Base-by-base conservation (phyloP, 2,797 vertebrate species). In the Microctenopoma steveboyesi region DNA sequence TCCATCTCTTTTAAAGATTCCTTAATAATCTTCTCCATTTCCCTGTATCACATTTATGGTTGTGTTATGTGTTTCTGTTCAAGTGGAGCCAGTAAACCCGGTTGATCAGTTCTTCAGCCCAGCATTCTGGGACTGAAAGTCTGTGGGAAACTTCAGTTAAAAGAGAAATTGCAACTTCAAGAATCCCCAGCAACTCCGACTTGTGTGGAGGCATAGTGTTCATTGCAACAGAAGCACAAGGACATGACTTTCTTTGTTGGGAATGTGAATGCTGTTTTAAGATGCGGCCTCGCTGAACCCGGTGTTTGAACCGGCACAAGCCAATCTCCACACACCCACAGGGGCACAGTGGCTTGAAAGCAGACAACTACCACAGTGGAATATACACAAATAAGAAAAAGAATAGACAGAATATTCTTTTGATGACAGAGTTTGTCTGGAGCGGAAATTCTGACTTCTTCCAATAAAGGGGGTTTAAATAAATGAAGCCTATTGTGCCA, bases 271-370 rank as follows among this genome's bases (percentile, higher is more conserved):
- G 43, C 16, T 76, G 61, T 45, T 86, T 73, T 82, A 56, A 69
- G 72, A 65, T 57, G 42, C 56, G 56, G 65, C 50, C 48, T 73
- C 52, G 9, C 61, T 42, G 70, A 84, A 81, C 69, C 69, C 14
- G 0, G 28, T 12, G 69, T 86, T 88, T 88, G 82, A 90, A 88
- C 76, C 70, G 58, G 63, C 71, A 64, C 70, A 39, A 88, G 79
- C 69, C 54, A 78, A 83, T 81, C 66, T 76, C 72, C 66, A 72
- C 81, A 64, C 61, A 54, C 75, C 85, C 85, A 71, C 68, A 48
- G 81, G 86, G 84, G 18, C 69, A 65, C 1, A 7, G 58, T 52
- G 57, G 50, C 79, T 88, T 90, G 81, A 83, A 87, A 90, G 71
- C 56, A 22, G 43, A 10, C 1, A 22, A 59, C 74, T 80, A 85